Evolutionary conservation across 1,140 invertebrate species (phyloP), one percentile per base, ranked within the genome.

Genomic region (Solen grandis): DNA sequence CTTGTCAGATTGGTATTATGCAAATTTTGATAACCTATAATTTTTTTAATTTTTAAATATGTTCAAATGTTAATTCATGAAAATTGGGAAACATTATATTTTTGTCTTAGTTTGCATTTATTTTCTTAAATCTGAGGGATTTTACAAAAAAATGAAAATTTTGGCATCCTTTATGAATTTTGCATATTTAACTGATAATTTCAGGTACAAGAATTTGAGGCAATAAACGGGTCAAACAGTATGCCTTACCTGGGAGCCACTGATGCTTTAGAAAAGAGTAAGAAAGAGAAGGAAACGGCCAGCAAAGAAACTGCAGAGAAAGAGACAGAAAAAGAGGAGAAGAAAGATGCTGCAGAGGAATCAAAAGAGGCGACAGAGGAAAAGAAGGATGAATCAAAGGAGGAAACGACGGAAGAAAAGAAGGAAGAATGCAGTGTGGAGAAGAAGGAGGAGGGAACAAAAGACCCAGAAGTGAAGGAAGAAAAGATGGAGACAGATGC

Each of bases 171-270:
- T n/a, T n/a, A n/a, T n/a, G n/a, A n/a, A n/a, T n/a, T n/a, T 33
- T 13, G 33, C 25, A 10, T 46, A 25, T 5, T 36, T n/a, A 33
- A 14, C 33, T 76, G 14, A 22, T 36, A 35, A 63, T 52, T 79
- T 0, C 73, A 93, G 94, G 95, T 99, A 35, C 97, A 99, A 92
- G 99, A 99, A 88, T 99, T 99, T 92, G 99, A 99, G 91, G 95
- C 96, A 85, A 99, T 99, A 69, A 99, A 99, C 91, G 99, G 99
- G 0, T 97, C 97, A 84, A 98, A 98, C 91, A 99, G 97, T 82
- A 99, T 99, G 96, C 98, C 98, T 4, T 89, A 92, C 76, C 52
- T 91, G 22, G 83, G 97, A 83, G 95, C 98, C 27, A 94, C 95
- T 5, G 96, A 96, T 86, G 95, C 96, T 0, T 79, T 89, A 5